These are phyloP conservation scores for Melanotus villosus DNA, from an alignment of 2,888 invertebrate species.

Conservation along the genomic window DNA sequence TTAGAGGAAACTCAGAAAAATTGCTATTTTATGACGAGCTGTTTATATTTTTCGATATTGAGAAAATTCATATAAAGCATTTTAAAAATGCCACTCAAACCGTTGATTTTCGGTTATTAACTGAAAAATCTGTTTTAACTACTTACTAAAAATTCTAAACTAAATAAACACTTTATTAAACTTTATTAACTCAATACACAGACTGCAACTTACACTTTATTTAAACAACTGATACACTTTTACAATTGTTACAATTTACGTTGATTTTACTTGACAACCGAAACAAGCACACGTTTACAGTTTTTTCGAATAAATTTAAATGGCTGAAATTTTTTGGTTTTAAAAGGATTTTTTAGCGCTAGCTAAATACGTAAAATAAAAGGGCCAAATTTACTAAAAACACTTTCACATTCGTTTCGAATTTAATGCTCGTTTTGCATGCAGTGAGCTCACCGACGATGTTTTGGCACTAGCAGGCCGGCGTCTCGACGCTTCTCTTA, in stretches of 20 bases:
- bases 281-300: constrained; percentile 32
- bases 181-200: too few species aligned
- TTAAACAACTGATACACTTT: constrained; percentile 33
- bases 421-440: not conserved
- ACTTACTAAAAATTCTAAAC: too few species aligned
- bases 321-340: not conserved
- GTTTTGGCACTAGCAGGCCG: constrained; percentile 38
- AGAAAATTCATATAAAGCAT: not conserved
- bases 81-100: not conserved
- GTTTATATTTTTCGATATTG: not conserved
- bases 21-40: constrained; percentile 12
- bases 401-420: not conserved
- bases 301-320: not conserved
- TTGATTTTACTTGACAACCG: constrained; percentile 34
- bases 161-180: constrained; percentile 3
- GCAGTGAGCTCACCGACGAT: constrained; percentile 24
- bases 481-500: constrained; percentile 41
- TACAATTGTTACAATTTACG: constrained; percentile 24
- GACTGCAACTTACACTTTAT: constrained; percentile 39
- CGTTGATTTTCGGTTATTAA: too few species aligned
- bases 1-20: too few species aligned
- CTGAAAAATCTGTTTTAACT: too few species aligned
- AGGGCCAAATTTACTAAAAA: not conserved
- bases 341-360: too few species aligned
- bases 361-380: too few species aligned